These are phyloP conservation scores for Wasmannia auropunctata DNA, from an alignment of 1,140 invertebrate species.

Conservation along the genomic window DNA sequence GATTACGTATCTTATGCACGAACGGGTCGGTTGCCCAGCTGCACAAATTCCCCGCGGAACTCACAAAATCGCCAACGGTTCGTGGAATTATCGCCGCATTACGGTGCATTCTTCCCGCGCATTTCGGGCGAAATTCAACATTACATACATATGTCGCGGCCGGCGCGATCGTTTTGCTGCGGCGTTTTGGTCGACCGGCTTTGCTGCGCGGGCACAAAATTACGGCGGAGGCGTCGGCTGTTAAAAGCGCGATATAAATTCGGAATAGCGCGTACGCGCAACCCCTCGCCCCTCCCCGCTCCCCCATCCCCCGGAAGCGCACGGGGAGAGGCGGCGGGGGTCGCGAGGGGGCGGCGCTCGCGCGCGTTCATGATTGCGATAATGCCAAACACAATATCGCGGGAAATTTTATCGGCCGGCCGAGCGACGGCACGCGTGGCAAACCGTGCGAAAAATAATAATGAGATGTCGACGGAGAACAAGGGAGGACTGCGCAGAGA, in stretches of 20 bases:
- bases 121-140: conserved; percentile 66
- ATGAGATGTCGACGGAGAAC: conserved; percentile 62
- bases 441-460: conserved; percentile 71
- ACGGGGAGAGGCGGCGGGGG: background rate
- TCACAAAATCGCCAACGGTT: conserved; percentile 65
- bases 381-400: conserved; percentile 77
- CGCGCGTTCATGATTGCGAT: conserved; percentile 74
- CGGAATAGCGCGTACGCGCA: conserved; percentile 41
- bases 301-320: conserved; percentile 34
- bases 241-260: conserved; percentile 78
- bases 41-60: conserved; percentile 63
- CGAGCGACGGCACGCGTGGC: conserved; percentile 66
- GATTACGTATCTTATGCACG: conserved; percentile 56
- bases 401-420: conserved; percentile 73
- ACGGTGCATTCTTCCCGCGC: conserved; percentile 64
- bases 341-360: conserved; percentile 27
- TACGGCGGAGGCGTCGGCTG: conserved; percentile 65
- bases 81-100: conserved; percentile 65
- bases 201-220: conserved; percentile 61
- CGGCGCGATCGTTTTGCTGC: conserved; percentile 53
- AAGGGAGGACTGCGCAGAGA: conserved; percentile 43
- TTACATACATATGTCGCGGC: conserved; percentile 62
- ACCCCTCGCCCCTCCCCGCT: no score
- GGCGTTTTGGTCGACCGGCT: conserved; percentile 62
- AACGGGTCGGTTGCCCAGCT: background rate